phyloP scores from a whole-genome alignment of 2,888 invertebrate species.

The Mycalesis mineus region DNA sequence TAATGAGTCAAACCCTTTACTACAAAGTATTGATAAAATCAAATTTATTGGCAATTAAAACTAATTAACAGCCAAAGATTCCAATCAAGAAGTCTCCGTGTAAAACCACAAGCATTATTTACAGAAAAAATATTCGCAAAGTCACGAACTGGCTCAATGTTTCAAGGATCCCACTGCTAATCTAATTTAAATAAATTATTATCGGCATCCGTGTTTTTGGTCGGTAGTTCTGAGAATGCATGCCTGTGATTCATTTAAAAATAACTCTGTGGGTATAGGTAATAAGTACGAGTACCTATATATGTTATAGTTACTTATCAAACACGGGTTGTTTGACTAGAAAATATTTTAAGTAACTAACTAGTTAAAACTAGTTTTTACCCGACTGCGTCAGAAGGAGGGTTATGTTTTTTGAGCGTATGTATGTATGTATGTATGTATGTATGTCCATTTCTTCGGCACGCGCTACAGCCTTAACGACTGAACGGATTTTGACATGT shows the following conservation, averaged over 20 bases:
- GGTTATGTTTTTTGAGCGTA: too few species aligned
- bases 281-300: too few species aligned
- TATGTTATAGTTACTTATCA: too few species aligned
- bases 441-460: too few species aligned
- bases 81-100: not conserved
- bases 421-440: too few species aligned
- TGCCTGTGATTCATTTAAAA: slow-evolving; percentile 12
- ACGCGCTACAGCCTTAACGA: too few species aligned
- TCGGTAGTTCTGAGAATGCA: slow-evolving; percentile 15
- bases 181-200: slow-evolving; percentile 21
- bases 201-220: slow-evolving; percentile 10
- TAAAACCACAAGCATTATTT: not conserved
- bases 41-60: slow-evolving; percentile 1
- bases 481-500: too few species aligned
- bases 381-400: too few species aligned
- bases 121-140: not conserved
- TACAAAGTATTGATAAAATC: not conserved
- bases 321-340: too few species aligned
- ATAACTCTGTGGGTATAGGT: not conserved
- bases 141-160: not conserved
- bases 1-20: not conserved
- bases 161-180: slow-evolving; percentile 21
- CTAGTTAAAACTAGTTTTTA: too few species aligned
- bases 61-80: not conserved
- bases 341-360: too few species aligned